Evolutionary conservation across 1,140 invertebrate species (phyloP).

Genomic region (Eumaeus atala): DNA sequence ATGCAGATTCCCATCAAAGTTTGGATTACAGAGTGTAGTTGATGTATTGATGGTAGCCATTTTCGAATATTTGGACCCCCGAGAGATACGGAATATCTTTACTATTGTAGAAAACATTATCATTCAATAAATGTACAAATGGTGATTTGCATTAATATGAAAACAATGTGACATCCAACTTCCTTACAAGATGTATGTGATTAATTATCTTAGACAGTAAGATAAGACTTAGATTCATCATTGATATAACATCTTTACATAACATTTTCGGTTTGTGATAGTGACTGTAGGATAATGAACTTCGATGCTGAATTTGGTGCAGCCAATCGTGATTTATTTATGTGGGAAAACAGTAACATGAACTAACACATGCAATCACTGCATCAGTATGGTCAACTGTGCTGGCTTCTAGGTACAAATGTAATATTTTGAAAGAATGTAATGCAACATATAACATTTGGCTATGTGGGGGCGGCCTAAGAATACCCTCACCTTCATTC

Average conservation of each 20-base stretch:
- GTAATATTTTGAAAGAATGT: no score
- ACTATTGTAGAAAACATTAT: conserved; percentile 27
- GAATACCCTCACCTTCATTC: no score
- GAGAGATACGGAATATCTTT: conserved; percentile 24
- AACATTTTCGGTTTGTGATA: conserved; percentile 31
- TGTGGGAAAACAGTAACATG: conserved; percentile 32
- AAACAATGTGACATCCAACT: no score
- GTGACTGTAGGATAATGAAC: conserved; percentile 25
- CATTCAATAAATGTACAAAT: conserved; percentile 36
- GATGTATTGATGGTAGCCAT: conserved; percentile 29
- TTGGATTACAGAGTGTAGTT: conserved; percentile 22
- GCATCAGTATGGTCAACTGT: conserved; percentile 21
- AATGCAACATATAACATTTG: background rate
- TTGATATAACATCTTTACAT: background rate
- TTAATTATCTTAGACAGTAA: conserved; percentile 4
- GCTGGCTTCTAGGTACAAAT: conserved; percentile 26
- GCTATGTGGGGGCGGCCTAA: no score
- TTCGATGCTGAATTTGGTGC: conserved; percentile 34
- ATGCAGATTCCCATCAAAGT: conserved; percentile 26
- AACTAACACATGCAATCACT: conserved; percentile 21
- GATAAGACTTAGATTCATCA: background rate
- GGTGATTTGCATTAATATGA: conserved; percentile 16
- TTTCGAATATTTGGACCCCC: conserved; percentile 24
- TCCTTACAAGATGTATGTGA: conserved; percentile 6
- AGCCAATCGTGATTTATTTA: conserved; percentile 34